Conservation (phyloP, 2,113 vertebrate species). For the Eulacestoma nigropectus region DNA sequence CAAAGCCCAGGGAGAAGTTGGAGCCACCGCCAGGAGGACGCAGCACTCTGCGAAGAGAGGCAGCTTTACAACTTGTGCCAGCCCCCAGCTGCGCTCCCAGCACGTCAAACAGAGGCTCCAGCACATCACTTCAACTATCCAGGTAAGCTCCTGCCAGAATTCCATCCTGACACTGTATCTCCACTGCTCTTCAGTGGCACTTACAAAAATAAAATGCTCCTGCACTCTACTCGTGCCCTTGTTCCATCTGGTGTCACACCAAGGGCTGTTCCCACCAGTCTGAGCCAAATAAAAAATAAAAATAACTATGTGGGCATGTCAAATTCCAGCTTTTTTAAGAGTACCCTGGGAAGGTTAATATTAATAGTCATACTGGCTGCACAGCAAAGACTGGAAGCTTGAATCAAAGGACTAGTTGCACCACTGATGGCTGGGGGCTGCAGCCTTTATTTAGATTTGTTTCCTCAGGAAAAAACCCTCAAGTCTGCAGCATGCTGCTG, state of each 20-base stretch:
- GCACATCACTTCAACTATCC: background rate
- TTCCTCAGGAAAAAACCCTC: background rate
- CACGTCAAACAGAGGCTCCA: background rate
- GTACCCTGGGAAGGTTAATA: background rate
- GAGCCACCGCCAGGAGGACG: constrained; percentile 93
- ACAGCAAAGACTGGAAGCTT: background rate
- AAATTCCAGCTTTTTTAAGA: background rate
- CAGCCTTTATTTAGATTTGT: background rate
- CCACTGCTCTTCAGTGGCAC: background rate
- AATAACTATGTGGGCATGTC: background rate
- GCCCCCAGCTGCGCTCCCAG: background rate
- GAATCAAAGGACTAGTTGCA: background rate
- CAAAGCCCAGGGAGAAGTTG: constrained; percentile 88
- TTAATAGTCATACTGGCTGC: background rate
- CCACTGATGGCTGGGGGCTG: background rate
- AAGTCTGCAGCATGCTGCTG: background rate
- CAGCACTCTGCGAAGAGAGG: constrained; percentile 78
- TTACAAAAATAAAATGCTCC: background rate
- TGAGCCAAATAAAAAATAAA: background rate
- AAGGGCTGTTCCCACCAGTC: background rate
- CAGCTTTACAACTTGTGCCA: background rate
- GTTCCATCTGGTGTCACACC: background rate
- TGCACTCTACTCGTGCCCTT: background rate
- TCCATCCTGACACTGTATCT: background rate
- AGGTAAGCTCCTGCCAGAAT: background rate